Conservation (phyloP, 37 sponge, comb jelly and placozoan species). For the Ephydatia muelleri region DNA sequence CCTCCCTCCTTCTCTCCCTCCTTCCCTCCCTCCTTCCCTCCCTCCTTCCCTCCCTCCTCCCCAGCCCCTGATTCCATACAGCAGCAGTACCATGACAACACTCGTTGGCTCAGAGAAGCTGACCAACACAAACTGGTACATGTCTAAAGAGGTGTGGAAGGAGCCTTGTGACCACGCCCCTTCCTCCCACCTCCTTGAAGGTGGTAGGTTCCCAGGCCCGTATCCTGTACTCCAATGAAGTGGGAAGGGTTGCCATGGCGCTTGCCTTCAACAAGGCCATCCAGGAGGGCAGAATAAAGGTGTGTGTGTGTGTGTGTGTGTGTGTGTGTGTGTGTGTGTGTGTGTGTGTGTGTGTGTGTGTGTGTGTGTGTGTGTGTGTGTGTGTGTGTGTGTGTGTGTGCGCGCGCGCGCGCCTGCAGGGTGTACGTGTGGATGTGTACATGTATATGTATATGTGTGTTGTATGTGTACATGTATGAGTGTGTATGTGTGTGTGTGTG, state of each 20-base stretch:
- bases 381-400: not conserved
- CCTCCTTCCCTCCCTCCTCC: not conserved
- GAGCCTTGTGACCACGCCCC: not conserved
- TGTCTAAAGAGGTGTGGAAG: not conserved
- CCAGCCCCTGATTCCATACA: conserved; percentile 64
- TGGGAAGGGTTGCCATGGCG: conserved; percentile 84
- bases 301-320: not conserved
- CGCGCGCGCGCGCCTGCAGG: too few relatives aligned
- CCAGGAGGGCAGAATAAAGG: conserved; percentile 76
- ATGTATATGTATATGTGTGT: conserved; percentile 3
- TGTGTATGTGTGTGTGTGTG: conserved; percentile 29
- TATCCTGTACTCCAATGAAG: conserved; percentile 90
- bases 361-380: conserved; percentile 3
- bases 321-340: conserved; percentile 4
- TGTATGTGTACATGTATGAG: not conserved
- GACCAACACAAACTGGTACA: conserved; percentile 83
- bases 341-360: conserved; percentile 13
- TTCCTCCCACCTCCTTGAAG: conserved; percentile 8
- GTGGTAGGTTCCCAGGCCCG: conserved; percentile 98
- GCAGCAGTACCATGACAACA: conserved; percentile 88
- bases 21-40: not conserved
- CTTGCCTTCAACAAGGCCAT: conserved; percentile 94
- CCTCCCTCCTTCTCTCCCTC: not conserved
- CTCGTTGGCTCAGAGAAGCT: conserved; percentile 91
- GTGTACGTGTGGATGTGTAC: too few relatives aligned